phyloP scores from a whole-genome alignment of 2,797 vertebrate genomes.

The Manis javanica region DNA sequence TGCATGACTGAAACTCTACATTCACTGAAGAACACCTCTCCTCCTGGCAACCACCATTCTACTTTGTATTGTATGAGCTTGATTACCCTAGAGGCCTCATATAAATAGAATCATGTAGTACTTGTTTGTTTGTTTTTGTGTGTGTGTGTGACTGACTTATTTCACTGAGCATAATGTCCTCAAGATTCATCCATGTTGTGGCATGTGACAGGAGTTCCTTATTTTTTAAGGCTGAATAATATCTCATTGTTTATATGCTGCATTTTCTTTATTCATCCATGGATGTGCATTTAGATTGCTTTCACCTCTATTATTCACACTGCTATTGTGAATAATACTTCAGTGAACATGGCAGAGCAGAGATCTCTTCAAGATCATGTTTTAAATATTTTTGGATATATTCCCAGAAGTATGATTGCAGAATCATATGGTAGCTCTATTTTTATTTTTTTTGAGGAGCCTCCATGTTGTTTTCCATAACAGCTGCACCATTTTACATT shows the following conservation, averaged over 20 bases:
- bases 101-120: neutral
- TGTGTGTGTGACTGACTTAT: neutral
- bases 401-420: neutral
- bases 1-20: neutral
- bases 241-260: neutral
- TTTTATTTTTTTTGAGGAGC: neutral
- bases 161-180: neutral
- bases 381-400: neutral
- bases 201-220: neutral
- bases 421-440: neutral
- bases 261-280: neutral
- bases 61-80: neutral
- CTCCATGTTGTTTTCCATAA: neutral
- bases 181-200: neutral
- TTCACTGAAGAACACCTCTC: neutral
- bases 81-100: neutral
- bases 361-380: neutral
- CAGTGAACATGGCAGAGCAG: neutral
- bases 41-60: too few species aligned
- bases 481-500: neutral
- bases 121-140: neutral
- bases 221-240: neutral
- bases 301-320: neutral
- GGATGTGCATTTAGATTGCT: neutral
- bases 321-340: neutral